A percentile compares a stretch with the other conserved stretches of the same genome.
Conservation (phyloP, 1,140 invertebrate genomes). For the Scaptomyza graminum region DNA sequence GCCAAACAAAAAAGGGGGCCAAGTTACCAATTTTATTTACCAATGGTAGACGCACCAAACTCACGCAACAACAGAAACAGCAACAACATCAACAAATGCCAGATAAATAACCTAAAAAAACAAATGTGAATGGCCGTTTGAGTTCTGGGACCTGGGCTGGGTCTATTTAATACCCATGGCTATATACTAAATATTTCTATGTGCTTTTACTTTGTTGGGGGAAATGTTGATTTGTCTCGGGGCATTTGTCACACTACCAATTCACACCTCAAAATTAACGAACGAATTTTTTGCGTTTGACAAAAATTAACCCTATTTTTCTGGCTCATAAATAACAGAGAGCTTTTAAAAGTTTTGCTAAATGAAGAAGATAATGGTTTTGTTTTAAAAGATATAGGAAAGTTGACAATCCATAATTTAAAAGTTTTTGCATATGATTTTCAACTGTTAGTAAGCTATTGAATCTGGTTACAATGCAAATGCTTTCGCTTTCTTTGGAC, state of each 20-base stretch:
- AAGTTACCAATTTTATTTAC: slow-evolving; percentile 64
- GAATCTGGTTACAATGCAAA: slow-evolving; percentile 14
- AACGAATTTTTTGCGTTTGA: slow-evolving; percentile 23
- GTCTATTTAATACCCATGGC: slow-evolving; percentile 8
- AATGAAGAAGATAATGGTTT: not conserved
- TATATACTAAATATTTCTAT: not conserved
- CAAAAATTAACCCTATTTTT: not conserved
- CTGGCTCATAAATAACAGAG: not conserved
- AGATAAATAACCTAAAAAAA: too few species aligned
- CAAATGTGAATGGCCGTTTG: slow-evolving; percentile 25
- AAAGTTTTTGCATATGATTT: not conserved
- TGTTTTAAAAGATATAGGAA: slow-evolving; percentile 24
- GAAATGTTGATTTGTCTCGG: slow-evolving; percentile 8
- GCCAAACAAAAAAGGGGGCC: slow-evolving; percentile 13
- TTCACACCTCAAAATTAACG: slow-evolving; percentile 43
- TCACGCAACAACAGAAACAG: slow-evolving; percentile 57
- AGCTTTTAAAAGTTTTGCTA: not conserved
- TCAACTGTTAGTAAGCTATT: not conserved
- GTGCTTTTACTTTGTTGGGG: not conserved
- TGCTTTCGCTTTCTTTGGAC: slow-evolving; percentile 33
- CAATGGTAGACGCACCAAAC: slow-evolving; percentile 67
- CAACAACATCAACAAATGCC: slow-evolving; percentile 7
- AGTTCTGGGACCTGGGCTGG: slow-evolving; percentile 20
- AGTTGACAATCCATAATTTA: slow-evolving; percentile 24
- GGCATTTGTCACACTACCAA: slow-evolving; percentile 41